Evolutionary conservation across 1,140 invertebrate genomes (phyloP), one percentile per base, ranked within the genome.

Genomic region (Pseudomyrmex flavicornis): DNA sequence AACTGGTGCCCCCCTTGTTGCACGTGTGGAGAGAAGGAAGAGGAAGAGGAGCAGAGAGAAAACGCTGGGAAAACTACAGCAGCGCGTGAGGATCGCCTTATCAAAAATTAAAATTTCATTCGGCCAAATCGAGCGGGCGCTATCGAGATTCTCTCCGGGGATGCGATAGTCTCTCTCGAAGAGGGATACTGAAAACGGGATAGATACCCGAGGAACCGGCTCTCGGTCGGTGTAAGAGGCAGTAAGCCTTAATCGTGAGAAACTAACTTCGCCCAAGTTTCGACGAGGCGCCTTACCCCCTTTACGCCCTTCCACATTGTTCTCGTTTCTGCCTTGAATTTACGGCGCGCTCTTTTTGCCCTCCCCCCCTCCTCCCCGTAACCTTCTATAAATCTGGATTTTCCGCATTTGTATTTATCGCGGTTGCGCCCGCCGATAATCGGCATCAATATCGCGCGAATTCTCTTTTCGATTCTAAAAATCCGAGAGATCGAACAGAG

Each of bases 81-180:
- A 74, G 86, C 65, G 68, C 52, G 77, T 68, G 83, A 86, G 83
- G 85, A 82, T 84, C 58, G 85, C 80, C 91, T 94, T 93, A 93
- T 94, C 87, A 94, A 93, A 93, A 92, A 94, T 94, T 93, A 92
- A 94, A 94, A 92, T 93, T 93, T 94, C 92, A 93, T 93, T 92
- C 87, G 89, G 83, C 88, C 83, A 88, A 76, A 83, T 88, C 66
- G 66, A 70, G 73, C 75, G 82, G 52, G 59, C 85, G 84, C 85
- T 90, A 91, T 88, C 86, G 80, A 85, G 80, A 85, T 87, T 82
- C 86, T 68, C 73, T 70, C 73, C 20, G 74, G 66, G 76, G 58
- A 59, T 83, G 69, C 56, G 76, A 80, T 80, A 50, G 76, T 80
- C 76, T 80, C 76, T 80, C 44, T 35, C 66, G 66, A 22, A 50